These are phyloP conservation scores for Bagarius yarrelli DNA, from an alignment of 2,113 vertebrate genomes.

Conservation along the genomic window DNA sequence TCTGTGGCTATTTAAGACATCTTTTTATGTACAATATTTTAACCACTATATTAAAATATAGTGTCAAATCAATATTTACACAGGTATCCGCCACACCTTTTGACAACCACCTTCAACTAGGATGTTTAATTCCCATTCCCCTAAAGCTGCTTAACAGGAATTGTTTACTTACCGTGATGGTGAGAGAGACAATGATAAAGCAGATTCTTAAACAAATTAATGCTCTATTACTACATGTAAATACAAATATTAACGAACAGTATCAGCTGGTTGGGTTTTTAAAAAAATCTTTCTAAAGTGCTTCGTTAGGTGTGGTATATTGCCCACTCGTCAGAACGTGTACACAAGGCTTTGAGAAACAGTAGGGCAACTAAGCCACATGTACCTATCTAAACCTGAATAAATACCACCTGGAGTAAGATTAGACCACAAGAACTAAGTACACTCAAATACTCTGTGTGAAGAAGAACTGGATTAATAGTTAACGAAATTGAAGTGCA, in stretches of 20 bases:
- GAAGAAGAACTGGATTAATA: conserved; percentile 64
- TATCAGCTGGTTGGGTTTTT: not conserved
- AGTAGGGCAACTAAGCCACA: not conserved
- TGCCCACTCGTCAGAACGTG: conserved; percentile 4
- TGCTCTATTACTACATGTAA: not conserved
- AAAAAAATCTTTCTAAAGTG: not conserved
- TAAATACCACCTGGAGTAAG: conserved; percentile 29
- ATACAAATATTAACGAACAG: conserved; percentile 31
- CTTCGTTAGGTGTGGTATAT: not conserved
- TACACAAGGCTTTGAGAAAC: conserved; percentile 9
- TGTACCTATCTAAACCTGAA: conserved; percentile 20
- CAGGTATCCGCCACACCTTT: conserved; percentile 52
- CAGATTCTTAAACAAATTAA: conserved; percentile 60
- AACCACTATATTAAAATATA: conserved; percentile 65
- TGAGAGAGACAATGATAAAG: conserved; percentile 34
- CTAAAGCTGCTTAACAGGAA: conserved; percentile 26
- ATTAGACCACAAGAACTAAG: conserved; percentile 43
- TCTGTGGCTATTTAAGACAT: conserved; percentile 3
- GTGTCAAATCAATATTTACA: conserved; percentile 65
- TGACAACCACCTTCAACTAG: conserved; percentile 62
- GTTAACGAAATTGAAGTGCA: conserved; percentile 64
- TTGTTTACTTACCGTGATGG: conserved; percentile 53
- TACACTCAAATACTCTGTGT: conserved; percentile 43
- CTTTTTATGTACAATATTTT: conserved; percentile 33
- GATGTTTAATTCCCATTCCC: conserved; percentile 55